phyloP scores from a whole-genome alignment of 2,888 invertebrate genomes.

The Therioaphis trifolii region DNA sequence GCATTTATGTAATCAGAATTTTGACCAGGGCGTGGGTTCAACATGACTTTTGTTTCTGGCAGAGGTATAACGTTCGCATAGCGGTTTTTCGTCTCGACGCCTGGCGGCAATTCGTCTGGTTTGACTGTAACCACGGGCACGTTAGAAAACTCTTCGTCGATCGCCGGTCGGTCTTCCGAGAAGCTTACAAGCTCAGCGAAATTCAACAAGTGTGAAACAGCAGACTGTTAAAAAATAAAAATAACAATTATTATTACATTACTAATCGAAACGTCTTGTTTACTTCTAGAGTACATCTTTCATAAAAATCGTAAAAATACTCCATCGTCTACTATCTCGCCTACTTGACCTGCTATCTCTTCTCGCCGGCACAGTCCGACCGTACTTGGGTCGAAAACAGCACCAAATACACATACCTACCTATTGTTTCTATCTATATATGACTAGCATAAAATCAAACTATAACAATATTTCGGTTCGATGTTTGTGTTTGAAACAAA shows the following conservation, averaged over 20 bases:
- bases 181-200: conserved; percentile 83
- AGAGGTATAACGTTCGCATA: conserved; percentile 96
- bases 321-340: conserved; percentile 51
- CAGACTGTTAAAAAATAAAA: conserved; percentile 70
- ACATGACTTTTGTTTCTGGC: conserved; percentile 87
- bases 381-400: conserved; percentile 50
- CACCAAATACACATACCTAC: conserved; percentile 45
- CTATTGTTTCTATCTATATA: no score
- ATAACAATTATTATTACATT: background rate
- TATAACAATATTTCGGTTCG: no score
- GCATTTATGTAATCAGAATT: conserved; percentile 94
- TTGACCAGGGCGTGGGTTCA: conserved; percentile 71
- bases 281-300: conserved; percentile 36
- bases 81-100: conserved; percentile 90
- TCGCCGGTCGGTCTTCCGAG: conserved; percentile 76
- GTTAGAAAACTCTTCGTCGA: conserved; percentile 84
- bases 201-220: conserved; percentile 80
- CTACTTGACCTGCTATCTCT: conserved; percentile 48
- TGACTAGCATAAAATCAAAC: no score
- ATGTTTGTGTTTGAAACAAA: background rate
- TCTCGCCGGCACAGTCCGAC: conserved; percentile 46
- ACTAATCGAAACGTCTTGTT: background rate
- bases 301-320: conserved; percentile 48
- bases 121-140: conserved; percentile 83
- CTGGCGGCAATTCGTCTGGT: conserved; percentile 85